These are phyloP conservation scores for Brachionus plicatilis DNA, from an alignment of 1,140 invertebrate species.

Conservation along the genomic window DNA sequence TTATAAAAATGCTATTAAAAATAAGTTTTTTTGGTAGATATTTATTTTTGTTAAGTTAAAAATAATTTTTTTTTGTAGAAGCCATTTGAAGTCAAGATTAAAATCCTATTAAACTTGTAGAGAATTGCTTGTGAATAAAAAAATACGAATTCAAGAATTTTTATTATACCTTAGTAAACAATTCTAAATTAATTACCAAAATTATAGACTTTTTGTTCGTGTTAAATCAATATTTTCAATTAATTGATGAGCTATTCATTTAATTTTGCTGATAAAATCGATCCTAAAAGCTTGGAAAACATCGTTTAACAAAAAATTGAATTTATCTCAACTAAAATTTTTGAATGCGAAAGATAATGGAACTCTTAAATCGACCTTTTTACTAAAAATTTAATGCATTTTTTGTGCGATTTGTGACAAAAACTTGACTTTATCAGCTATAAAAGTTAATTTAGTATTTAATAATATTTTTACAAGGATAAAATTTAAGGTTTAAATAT, in stretches of 20 bases:
- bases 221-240: background rate
- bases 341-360: background rate
- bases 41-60: background rate
- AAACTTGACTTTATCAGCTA: no score
- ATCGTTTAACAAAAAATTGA: background rate
- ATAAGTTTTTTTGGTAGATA: background rate
- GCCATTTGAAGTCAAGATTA: background rate
- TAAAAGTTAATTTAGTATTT: no score
- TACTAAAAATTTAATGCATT: no score
- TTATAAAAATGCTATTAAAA: background rate
- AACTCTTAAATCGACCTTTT: no score
- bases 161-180: background rate
- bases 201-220: background rate
- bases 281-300: background rate
- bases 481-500: background rate
- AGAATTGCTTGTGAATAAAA: background rate
- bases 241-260: background rate
- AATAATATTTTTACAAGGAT: background rate
- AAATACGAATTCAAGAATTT: background rate
- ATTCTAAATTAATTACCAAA: background rate
- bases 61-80: background rate
- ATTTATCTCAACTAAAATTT: background rate
- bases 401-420: no score
- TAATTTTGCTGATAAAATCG: background rate
- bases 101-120: background rate